Evolutionary conservation across 2,888 invertebrate genomes (phyloP).

Genomic region (Carpatolechia fugitivella): DNA sequence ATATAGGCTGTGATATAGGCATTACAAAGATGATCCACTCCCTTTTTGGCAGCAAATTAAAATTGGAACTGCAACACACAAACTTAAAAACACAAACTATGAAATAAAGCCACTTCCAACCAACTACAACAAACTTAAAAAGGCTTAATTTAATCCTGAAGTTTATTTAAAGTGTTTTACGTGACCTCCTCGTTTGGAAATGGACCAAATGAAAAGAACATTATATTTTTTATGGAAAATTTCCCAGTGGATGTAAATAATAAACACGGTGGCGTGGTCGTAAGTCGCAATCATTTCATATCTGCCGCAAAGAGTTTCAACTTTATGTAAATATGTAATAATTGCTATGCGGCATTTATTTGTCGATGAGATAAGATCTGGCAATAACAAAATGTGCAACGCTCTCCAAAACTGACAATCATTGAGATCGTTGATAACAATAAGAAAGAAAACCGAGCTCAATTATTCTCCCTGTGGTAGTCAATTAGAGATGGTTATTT

Average conservation of each 20-base stretch:
- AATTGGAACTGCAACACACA: neutral
- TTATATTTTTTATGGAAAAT: constrained; percentile 3
- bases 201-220: neutral
- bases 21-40: no score
- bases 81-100: neutral
- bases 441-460: neutral
- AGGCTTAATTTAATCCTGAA: neutral
- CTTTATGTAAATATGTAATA: no score
- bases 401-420: no score
- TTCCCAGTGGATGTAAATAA: neutral
- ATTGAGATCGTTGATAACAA: neutral
- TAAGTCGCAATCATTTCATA: no score
- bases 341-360: no score
- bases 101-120: neutral
- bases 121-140: neutral
- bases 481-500: neutral
- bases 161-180: neutral
- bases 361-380: no score
- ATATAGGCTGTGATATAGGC: no score
- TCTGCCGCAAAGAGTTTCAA: no score
- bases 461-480: neutral
- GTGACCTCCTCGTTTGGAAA: constrained; percentile 1
- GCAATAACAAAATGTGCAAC: no score
- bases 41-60: neutral
- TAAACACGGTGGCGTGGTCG: no score